Base-by-base conservation (phyloP, 1,140 invertebrate species). In the Ectropis grisescens region DNA sequence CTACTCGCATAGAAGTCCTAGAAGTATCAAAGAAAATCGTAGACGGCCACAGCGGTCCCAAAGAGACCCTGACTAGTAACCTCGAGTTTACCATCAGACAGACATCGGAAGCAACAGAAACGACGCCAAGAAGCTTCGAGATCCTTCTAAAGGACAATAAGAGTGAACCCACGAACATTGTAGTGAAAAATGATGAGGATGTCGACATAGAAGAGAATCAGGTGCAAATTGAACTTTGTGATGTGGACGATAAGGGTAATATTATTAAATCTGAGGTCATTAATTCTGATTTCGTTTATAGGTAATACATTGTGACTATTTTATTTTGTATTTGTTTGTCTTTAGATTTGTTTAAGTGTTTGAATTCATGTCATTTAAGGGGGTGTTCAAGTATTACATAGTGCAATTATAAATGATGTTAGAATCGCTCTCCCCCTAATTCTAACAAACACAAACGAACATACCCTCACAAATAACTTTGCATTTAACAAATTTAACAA, bases 1-100 rank as follows among this genome's bases (percentile, higher is more conserved):
- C 87, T 16, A 88, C 91, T 3, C 84, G 92, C 31, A 91, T 91
- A 40, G 92, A 94, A 75, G 90, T 88, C 37, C 57, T 93, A n/a
- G 91, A 93, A 51, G 87, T 89, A 0, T 88, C 85, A 0, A 87
- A 87, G 72, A 88, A 87, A 72, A 85, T 86, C 13, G 81, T 88
- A 8, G 68, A 68, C 12, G 62, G 62, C 3, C 65, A 72, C 38
- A 69, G 64, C 13, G 53, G 60, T n/a, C 79, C 55, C 9, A 79
- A 67, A 31, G 69, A 49, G 25, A 70, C 51, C 11, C 30, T 78
- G 7, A 59, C 68, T 0, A 66, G 61, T n/a, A 58, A 65, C 2
- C 70, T 67, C 11, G 60, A 78, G 11, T 71, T 82, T 13, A 52
- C 81, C 28, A 38, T 83, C 12, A 52, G 54, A 54, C 33, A 42